These are phyloP conservation scores for Pyrgus malvae DNA, from an alignment of 2,888 invertebrate species.

Conservation along the genomic window DNA sequence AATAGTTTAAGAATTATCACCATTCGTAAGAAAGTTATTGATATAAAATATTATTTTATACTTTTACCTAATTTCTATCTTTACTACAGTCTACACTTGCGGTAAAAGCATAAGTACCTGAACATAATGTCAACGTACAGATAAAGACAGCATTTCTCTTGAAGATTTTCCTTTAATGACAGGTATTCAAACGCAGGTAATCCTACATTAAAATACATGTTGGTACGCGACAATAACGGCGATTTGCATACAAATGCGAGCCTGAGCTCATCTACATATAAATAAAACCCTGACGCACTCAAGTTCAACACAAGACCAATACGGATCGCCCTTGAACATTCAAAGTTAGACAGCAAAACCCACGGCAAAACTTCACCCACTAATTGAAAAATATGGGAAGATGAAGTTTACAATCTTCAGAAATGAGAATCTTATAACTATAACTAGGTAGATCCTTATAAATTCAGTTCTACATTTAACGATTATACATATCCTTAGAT, in stretches of 20 bases:
- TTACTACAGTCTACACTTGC: too few relatives aligned
- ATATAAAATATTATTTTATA: too few relatives aligned
- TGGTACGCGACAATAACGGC: slow-evolving; percentile 29
- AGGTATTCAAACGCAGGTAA: slow-evolving; percentile 28
- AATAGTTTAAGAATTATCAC: too few relatives aligned
- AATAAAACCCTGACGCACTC: slow-evolving; percentile 37
- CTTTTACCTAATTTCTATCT: too few relatives aligned
- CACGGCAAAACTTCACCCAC: background rate
- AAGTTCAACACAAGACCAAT: slow-evolving; percentile 32
- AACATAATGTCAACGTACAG: too few relatives aligned
- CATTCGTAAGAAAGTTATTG: too few relatives aligned
- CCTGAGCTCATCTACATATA: slow-evolving; percentile 39
- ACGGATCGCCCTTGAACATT: slow-evolving; percentile 31
- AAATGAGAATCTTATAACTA: too few relatives aligned
- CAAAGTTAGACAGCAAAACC: slow-evolving; percentile 27
- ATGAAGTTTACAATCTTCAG: too few relatives aligned
- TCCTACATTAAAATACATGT: slow-evolving; percentile 27
- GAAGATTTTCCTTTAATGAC: slow-evolving; percentile 31
- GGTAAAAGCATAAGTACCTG: too few relatives aligned
- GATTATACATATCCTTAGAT: too few relatives aligned
- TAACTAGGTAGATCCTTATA: too few relatives aligned
- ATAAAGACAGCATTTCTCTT: background rate
- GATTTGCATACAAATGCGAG: slow-evolving; percentile 40
- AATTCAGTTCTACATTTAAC: too few relatives aligned
- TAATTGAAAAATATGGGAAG: background rate